Evolutionary conservation across 2,113 vertebrate genomes (phyloP).

Genomic region (Tetraodon nigroviridis): DNA sequence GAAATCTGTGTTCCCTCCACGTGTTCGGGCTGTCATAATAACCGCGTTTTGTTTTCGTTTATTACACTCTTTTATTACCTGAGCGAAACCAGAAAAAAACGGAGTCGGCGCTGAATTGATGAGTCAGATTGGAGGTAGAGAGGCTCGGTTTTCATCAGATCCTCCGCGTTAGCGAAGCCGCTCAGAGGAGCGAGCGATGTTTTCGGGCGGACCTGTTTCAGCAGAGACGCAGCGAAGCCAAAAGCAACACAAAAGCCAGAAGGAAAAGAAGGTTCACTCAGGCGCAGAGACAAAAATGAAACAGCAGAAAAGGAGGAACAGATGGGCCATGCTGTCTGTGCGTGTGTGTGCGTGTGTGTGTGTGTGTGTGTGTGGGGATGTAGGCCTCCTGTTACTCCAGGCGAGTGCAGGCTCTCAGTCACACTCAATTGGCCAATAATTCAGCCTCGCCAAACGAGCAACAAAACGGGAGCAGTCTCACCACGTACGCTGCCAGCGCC

Average conservation of each 20-base stretch:
- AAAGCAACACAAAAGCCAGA: constrained; percentile 1
- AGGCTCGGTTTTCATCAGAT: too few relatives aligned
- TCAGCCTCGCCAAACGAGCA: constrained; percentile 8
- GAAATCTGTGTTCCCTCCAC: too few relatives aligned
- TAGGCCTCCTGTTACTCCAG: constrained; percentile 8
- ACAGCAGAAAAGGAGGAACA: background rate
- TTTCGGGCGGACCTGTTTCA: too few relatives aligned
- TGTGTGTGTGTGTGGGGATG: constrained; percentile 12
- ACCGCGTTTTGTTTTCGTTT: too few relatives aligned
- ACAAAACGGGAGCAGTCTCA: constrained; percentile 8
- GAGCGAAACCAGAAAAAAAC: too few relatives aligned
- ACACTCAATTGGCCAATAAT: constrained; percentile 12
- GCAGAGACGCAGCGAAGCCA: too few relatives aligned
- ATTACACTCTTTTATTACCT: too few relatives aligned
- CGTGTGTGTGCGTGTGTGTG: constrained; percentile 3
- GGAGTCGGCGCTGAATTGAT: too few relatives aligned
- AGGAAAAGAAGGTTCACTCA: constrained; percentile 11
- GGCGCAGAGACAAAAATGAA: background rate
- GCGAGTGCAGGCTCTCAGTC: constrained; percentile 12
- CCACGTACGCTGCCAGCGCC: constrained; percentile 12
- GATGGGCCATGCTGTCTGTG: constrained; percentile 4
- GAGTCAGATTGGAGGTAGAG: too few relatives aligned
- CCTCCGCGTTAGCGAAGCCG: too few relatives aligned
- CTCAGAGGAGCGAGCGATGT: too few relatives aligned
- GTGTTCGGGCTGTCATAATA: too few relatives aligned